These are phyloP conservation scores for Conomelus anceps DNA, from an alignment of 2,888 invertebrate genomes.

Conservation along the genomic window DNA sequence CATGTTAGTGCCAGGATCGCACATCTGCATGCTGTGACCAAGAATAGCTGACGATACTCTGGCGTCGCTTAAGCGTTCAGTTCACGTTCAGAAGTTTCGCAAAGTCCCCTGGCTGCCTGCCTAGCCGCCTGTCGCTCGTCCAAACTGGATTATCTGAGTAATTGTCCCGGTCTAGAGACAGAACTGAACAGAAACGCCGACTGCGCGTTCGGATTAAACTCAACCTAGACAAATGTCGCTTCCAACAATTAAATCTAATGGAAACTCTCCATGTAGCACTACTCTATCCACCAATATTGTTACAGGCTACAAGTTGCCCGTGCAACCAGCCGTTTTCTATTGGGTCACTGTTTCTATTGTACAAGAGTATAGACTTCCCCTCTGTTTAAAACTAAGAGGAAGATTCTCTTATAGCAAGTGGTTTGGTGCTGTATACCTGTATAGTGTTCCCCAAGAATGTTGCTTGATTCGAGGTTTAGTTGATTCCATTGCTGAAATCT, in stretches of 20 bases:
- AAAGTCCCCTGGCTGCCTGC: background rate
- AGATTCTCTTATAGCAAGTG: no score
- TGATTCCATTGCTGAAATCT: no score
- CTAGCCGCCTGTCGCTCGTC: background rate
- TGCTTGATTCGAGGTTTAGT: no score
- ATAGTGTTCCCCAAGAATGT: no score
- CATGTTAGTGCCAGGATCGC: no score
- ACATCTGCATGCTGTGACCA: no score
- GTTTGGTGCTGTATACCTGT: no score
- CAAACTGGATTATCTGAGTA: background rate
- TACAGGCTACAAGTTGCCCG: background rate
- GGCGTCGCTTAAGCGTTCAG: background rate
- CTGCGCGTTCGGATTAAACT: background rate
- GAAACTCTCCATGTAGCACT: background rate
- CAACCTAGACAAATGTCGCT: background rate
- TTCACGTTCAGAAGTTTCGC: background rate
- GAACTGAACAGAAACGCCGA: background rate
- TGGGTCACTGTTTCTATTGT: background rate
- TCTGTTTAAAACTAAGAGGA: no score
- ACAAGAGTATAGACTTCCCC: no score
- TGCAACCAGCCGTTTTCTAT: background rate
- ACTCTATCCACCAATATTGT: background rate
- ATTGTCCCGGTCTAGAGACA: background rate
- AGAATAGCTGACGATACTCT: no score
- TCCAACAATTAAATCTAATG: background rate